Conservation (phyloP, 2,113 vertebrate genomes). For the Heterochromis multidens region DNA sequence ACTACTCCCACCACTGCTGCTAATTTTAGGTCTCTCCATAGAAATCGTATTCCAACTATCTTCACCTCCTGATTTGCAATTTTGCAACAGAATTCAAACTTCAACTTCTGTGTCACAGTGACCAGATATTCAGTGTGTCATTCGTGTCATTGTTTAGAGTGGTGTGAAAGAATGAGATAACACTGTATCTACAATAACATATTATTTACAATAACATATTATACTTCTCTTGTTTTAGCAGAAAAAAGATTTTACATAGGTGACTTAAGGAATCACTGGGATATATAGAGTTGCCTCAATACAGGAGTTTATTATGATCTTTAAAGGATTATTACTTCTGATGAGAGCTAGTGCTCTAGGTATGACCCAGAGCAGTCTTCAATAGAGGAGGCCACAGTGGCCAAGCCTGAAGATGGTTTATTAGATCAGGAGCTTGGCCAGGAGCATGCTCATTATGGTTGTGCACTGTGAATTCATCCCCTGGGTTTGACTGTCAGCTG, state of each 20-base stretch:
- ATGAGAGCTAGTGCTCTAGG: not conserved
- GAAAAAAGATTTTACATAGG: not conserved
- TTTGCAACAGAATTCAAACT: not conserved
- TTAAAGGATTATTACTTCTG: not conserved
- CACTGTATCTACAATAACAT: not conserved
- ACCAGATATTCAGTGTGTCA: rapidly evolving
- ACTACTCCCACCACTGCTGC: not conserved
- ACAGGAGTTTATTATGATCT: not conserved
- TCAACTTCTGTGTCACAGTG: not conserved
- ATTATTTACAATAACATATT: not conserved
- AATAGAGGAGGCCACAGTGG: not conserved
- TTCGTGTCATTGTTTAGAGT: not conserved
- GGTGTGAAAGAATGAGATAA: not conserved
- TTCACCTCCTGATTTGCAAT: rapidly evolving
- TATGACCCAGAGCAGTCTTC: not conserved
- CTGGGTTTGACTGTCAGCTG: not conserved
- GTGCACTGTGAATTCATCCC: not conserved
- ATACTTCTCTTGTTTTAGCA: not conserved
- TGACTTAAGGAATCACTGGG: not conserved
- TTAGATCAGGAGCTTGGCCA: not conserved
- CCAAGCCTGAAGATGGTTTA: not conserved
- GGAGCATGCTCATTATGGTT: not conserved
- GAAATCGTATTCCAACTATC: not conserved
- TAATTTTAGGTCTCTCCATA: not conserved
- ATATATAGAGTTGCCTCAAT: not conserved